Evolutionary conservation across 1,140 invertebrate species (phyloP).

Genomic region (Drosophila subobscura): DNA sequence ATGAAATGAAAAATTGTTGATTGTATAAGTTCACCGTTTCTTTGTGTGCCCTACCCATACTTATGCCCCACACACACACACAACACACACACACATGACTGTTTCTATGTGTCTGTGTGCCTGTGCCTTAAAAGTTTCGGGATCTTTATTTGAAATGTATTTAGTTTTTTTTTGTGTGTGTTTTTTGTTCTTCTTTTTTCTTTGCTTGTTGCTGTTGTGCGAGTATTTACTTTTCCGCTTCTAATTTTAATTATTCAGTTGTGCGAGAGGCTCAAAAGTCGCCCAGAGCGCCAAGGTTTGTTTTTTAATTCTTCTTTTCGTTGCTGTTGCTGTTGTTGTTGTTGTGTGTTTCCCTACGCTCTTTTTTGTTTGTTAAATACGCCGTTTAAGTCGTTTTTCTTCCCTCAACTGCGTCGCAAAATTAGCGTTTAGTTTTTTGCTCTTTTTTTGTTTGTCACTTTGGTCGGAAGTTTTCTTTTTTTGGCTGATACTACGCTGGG

Average conservation of each 20-base stretch:
- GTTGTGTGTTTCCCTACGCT: constrained; percentile 7
- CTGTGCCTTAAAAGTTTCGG: constrained; percentile 48
- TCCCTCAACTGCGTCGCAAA: constrained; percentile 70
- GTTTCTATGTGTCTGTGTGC: constrained; percentile 4
- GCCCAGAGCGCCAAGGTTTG: constrained; percentile 59
- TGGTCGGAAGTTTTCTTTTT: neutral
- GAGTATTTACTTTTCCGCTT: constrained; percentile 78
- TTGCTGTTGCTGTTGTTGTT: constrained; percentile 41
- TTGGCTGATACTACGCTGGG: too few species aligned
- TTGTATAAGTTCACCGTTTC: constrained; percentile 80
- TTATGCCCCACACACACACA: too few species aligned
- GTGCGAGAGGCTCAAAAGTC: constrained; percentile 75
- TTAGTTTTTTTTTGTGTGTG: constrained; percentile 41
- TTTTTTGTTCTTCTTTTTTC: constrained; percentile 27
- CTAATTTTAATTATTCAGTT: constrained; percentile 82
- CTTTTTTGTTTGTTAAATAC: constrained; percentile 46
- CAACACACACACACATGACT: too few species aligned
- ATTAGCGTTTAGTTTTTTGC: constrained; percentile 56
- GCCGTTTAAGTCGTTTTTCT: constrained; percentile 59
- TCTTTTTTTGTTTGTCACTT: constrained; percentile 37
- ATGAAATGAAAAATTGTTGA: constrained; percentile 55
- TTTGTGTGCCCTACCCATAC: constrained; percentile 53
- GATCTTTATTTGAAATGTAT: constrained; percentile 67
- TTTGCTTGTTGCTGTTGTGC: constrained; percentile 23
- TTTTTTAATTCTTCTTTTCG: constrained; percentile 42